Evolutionary conservation across 1,140 invertebrate species (phyloP).

Genomic region (Drosophila yakuba): DNA sequence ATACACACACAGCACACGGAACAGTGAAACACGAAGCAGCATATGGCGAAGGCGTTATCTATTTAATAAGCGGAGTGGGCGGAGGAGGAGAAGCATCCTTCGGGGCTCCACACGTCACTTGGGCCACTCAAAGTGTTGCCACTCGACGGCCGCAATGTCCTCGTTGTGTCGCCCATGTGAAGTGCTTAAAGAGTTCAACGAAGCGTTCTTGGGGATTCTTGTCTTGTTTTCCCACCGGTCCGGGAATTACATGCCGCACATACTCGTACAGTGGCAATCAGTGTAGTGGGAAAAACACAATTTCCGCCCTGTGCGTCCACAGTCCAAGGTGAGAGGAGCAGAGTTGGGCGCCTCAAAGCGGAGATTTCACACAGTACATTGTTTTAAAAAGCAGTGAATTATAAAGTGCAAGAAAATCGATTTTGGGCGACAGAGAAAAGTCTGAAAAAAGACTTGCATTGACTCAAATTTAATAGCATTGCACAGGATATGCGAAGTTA

Average conservation of each 20-base stretch:
- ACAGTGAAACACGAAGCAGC: slow-evolving; percentile 1
- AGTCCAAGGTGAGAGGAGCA: slow-evolving; percentile 35
- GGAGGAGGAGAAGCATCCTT: slow-evolving; percentile 10
- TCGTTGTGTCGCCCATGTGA: slow-evolving; percentile 35
- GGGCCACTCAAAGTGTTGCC: slow-evolving; percentile 29
- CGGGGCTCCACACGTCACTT: slow-evolving; percentile 12
- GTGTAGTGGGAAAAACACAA: slow-evolving; percentile 39
- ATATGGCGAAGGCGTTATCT: slow-evolving; percentile 14
- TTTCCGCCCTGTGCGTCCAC: slow-evolving; percentile 40
- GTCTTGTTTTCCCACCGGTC: slow-evolving; percentile 43
- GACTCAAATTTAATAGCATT: background rate
- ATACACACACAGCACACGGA: background rate
- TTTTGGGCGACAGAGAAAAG: background rate
- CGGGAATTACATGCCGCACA: slow-evolving; percentile 24
- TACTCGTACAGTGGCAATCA: slow-evolving; percentile 28
- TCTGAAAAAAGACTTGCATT: too few relatives aligned
- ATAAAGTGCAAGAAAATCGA: slow-evolving; percentile 21
- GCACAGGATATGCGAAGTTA: background rate
- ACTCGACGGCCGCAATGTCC: slow-evolving; percentile 34
- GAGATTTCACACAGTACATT: slow-evolving; percentile 9
- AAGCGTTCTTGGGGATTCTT: slow-evolving; percentile 29
- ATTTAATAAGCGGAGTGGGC: slow-evolving; percentile 43
- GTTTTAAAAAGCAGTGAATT: slow-evolving; percentile 23
- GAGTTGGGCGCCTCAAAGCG: slow-evolving; percentile 12
- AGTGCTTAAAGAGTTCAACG: slow-evolving; percentile 46